phyloP scores from a whole-genome alignment of 2,797 vertebrate species.

The Melanogrammus aeglefinus region DNA sequence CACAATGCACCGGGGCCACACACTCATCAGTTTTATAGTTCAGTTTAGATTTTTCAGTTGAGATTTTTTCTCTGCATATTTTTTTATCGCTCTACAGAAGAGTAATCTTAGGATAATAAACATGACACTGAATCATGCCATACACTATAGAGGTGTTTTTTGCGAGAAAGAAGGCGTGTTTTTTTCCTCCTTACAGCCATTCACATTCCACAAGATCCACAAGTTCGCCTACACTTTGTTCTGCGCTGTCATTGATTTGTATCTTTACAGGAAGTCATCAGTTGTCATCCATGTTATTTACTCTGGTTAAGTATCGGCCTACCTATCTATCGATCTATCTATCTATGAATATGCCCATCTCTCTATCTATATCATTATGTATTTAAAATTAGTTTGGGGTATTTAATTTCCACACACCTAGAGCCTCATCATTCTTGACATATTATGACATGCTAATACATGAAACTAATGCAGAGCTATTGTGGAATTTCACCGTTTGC shows the following conservation, averaged over 20 bases:
- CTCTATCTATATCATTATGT: too few relatives aligned
- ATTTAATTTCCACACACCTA: too few relatives aligned
- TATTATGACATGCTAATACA: neutral
- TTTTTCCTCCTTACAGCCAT: too few relatives aligned
- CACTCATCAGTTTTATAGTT: neutral
- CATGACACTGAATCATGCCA: neutral
- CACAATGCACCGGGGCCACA: neutral
- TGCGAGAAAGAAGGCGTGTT: neutral
- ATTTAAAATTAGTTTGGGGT: too few relatives aligned
- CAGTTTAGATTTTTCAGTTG: neutral
- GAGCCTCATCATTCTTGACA: neutral
- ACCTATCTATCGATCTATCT: too few relatives aligned
- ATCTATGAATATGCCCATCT: too few relatives aligned
- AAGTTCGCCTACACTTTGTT: too few relatives aligned
- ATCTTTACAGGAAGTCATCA: too few relatives aligned
- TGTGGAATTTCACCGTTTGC: neutral
- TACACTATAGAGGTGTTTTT: neutral
- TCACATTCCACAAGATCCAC: too few relatives aligned
- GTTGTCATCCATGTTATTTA: neutral
- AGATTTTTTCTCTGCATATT: neutral
- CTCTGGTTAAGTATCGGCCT: too few relatives aligned
- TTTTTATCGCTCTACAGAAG: neutral
- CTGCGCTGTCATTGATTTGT: too few relatives aligned
- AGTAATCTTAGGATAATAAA: neutral
- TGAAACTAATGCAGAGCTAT: neutral